Base-by-base conservation (phyloP, 2,797 vertebrate genomes). In the Sparus aurata region DNA sequence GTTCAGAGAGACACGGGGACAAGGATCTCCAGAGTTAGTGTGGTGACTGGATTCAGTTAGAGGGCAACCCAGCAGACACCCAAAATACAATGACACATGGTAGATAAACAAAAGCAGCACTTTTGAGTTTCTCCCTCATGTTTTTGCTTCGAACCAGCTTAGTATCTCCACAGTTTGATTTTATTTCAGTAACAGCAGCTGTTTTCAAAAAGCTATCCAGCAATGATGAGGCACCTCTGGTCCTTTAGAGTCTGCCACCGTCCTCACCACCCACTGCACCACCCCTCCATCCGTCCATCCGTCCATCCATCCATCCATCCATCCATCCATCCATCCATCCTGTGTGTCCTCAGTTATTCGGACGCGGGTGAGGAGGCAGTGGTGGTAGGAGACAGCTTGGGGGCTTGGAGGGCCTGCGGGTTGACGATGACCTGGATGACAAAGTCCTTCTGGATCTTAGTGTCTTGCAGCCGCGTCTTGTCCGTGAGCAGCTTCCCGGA, bases 401-500 rank as follows among this genome's bases (percentile, higher is more conserved):
- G 67, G 54, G 55, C 80, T 77, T 88, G 93, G 0, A 94, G 91
- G 16, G 94, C 92, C 60, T 96, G 96, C 68, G 97, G 96, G 93
- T 98, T 99, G 80, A 99, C 93, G 16, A 99, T 99, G 90, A 99
- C 98, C 95, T 99, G 98, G 90, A 99, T 98, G 57, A 99, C 97
- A 82, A 98, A 99, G 95, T 99, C 98, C 93, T 98, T 99, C 95
- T 99, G 98, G 95, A 99, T 99, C 94, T 99, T 99, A 69, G 97
- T 98, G 91, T 99, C 98, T 84, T 98, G 98, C 67, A 99, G 96
- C 55, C 97, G 97, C 0, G 96, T 98, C 90, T 98, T 97, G 94
- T 99, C 98, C 0, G 98, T 98, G 66, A 99, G 98, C 87, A 99
- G 95, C 91, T 99, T 99, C 58, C 98, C 98, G 0, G 98, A 99